A percentile compares a stretch with the other conserved stretches of the same genome.
phyloP scores from a whole-genome alignment of 2,888 invertebrate species.

The Stomorhina lunata region DNA sequence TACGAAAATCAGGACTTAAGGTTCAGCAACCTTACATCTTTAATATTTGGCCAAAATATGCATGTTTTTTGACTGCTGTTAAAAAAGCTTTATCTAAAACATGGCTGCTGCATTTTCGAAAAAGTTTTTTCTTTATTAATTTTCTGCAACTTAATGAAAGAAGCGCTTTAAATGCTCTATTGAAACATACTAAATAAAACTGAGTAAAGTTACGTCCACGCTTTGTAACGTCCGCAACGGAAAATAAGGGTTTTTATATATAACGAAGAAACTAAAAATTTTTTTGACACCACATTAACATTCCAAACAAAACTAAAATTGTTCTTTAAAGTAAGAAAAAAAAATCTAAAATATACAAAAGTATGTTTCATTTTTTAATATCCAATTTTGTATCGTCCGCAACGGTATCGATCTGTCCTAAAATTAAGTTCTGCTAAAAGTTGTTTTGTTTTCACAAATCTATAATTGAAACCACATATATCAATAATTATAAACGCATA shows the following conservation, averaged over 20 bases:
- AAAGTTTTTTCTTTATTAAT: conserved; percentile 27
- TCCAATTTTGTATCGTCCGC: conserved; percentile 15
- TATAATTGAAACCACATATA: no score
- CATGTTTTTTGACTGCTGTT: conserved; percentile 23
- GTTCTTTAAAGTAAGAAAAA: conserved; percentile 25
- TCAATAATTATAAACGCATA: no score
- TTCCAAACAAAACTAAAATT: no score
- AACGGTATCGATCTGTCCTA: not conserved
- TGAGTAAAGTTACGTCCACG: no score
- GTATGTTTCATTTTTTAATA: conserved; percentile 10
- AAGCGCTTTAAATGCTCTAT: conserved; percentile 31
- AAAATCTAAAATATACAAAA: conserved; percentile 21
- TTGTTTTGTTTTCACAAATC: no score
- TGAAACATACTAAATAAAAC: conserved; percentile 37
- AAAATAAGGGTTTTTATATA: conserved; percentile 19
- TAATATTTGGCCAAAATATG: conserved; percentile 23
- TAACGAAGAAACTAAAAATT: conserved; percentile 28
- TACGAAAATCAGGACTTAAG: conserved; percentile 27
- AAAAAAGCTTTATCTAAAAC: conserved; percentile 8
- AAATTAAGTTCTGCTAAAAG: no score
- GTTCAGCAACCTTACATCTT: conserved; percentile 38
- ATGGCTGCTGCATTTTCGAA: conserved; percentile 19
- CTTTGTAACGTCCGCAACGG: conserved; percentile 35
- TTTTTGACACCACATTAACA: conserved; percentile 35
- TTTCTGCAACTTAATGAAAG: conserved; percentile 22